Conservation (phyloP, 2,113 vertebrate genomes). For the Cyprinodon tularosa region DNA sequence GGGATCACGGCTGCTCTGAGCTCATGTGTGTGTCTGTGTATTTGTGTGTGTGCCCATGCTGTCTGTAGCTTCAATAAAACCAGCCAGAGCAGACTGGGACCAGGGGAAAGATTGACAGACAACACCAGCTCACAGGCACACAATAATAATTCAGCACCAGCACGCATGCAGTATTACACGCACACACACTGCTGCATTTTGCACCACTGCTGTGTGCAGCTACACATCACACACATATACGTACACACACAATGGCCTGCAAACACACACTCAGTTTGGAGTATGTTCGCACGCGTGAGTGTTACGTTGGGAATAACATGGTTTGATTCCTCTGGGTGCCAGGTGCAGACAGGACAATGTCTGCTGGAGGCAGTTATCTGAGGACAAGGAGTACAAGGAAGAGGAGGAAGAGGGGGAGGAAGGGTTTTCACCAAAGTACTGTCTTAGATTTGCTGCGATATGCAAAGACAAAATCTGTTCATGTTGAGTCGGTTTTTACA, state of each 20-base stretch:
- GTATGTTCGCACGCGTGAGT: slow-evolving; percentile 16
- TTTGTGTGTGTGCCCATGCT: slow-evolving; percentile 58
- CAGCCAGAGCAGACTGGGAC: slow-evolving; percentile 72
- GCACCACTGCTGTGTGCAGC: slow-evolving; percentile 30
- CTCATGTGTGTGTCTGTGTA: slow-evolving; percentile 34
- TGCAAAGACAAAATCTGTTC: slow-evolving; percentile 49
- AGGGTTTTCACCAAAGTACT: slow-evolving; percentile 35
- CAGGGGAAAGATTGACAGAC: slow-evolving; percentile 69
- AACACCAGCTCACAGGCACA: slow-evolving; percentile 68
- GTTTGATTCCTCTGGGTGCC: slow-evolving; percentile 65
- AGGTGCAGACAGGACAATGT: slow-evolving; percentile 76
- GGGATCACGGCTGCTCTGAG: slow-evolving; percentile 68
- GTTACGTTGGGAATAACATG: slow-evolving; percentile 56
- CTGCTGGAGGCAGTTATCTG: slow-evolving; percentile 76
- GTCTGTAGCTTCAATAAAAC: slow-evolving; percentile 73
- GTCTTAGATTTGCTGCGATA: slow-evolving; percentile 57
- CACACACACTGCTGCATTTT: slow-evolving; percentile 29
- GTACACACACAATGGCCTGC: slow-evolving; percentile 1
- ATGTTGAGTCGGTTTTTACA: slow-evolving; percentile 15
- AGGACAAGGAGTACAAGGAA: slow-evolving; percentile 60
- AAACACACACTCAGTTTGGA: slow-evolving; percentile 22
- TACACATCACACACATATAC: slow-evolving; percentile 19
- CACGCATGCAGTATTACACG: slow-evolving; percentile 8
- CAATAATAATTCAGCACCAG: slow-evolving; percentile 60
- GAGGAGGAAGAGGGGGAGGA: slow-evolving; percentile 26